Evolutionary conservation across 2,888 invertebrate genomes (phyloP).

Genomic region (Fragum sueziense): DNA sequence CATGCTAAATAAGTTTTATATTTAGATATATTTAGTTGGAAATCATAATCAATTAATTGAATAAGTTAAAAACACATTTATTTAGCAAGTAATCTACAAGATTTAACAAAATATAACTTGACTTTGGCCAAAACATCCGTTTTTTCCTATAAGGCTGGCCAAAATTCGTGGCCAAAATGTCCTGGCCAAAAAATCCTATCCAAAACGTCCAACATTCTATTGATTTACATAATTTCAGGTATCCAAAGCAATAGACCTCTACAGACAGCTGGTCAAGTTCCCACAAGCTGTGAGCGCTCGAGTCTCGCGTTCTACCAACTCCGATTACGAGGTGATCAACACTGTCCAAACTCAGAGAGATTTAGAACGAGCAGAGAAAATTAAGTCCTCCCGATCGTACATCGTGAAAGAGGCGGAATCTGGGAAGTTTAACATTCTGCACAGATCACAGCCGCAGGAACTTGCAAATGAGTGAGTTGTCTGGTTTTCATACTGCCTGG

Average conservation of each 20-base stretch:
- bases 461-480: conserved; percentile 69
- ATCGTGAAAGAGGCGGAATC: conserved; percentile 49
- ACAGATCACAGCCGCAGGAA: conserved; percentile 63
- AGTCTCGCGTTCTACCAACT: conserved; percentile 54
- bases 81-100: too few species aligned
- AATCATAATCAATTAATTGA: too few species aligned
- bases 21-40: too few species aligned
- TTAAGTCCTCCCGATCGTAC: conserved; percentile 71
- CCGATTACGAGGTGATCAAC: conserved; percentile 60
- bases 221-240: not conserved
- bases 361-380: conserved; percentile 75
- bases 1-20: too few species aligned
- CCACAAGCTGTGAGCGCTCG: conserved; percentile 64
- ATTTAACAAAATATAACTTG: too few species aligned
- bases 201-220: too few species aligned
- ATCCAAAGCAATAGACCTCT: conserved; percentile 60
- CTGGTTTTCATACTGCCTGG: too few species aligned
- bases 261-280: conserved; percentile 63
- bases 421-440: conserved; percentile 52
- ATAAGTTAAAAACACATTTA: too few species aligned
- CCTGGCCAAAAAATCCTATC: too few species aligned
- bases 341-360: conserved; percentile 76
- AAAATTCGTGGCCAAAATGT: too few species aligned
- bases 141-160: too few species aligned
- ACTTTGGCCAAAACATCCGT: too few species aligned